Conservation (phyloP, 2,113 vertebrate genomes). For the Microcebus jonahi region DNA sequence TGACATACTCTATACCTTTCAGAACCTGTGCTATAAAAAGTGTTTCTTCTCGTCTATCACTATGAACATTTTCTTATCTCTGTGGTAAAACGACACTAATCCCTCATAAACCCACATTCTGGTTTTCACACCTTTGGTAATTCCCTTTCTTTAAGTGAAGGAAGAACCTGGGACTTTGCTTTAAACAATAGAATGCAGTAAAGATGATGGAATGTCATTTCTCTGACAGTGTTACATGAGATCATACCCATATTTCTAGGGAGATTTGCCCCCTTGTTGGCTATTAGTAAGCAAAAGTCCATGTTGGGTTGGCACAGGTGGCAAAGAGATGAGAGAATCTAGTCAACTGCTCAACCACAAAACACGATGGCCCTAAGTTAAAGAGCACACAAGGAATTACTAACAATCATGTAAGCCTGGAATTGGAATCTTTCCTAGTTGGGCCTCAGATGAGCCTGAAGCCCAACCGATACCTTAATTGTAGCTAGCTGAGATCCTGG, state of each 20-base stretch:
- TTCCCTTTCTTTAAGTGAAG: neutral
- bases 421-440: neutral
- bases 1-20: neutral
- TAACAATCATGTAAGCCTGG: neutral
- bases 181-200: neutral
- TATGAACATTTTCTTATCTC: neutral
- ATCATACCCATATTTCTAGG: neutral
- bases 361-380: neutral
- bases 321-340: neutral
- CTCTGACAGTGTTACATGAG: neutral
- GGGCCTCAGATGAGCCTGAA: neutral
- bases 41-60: neutral
- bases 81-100: neutral
- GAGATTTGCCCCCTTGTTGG: neutral
- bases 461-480: fast-evolving
- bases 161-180: neutral
- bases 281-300: neutral
- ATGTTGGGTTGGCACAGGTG: neutral
- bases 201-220: neutral
- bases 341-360: neutral
- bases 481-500: neutral
- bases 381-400: neutral
- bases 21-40: neutral
- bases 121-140: neutral
- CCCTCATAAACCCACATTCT: neutral